Base-by-base conservation (phyloP, 2,888 invertebrate genomes). In the Rosalia funebris region DNA sequence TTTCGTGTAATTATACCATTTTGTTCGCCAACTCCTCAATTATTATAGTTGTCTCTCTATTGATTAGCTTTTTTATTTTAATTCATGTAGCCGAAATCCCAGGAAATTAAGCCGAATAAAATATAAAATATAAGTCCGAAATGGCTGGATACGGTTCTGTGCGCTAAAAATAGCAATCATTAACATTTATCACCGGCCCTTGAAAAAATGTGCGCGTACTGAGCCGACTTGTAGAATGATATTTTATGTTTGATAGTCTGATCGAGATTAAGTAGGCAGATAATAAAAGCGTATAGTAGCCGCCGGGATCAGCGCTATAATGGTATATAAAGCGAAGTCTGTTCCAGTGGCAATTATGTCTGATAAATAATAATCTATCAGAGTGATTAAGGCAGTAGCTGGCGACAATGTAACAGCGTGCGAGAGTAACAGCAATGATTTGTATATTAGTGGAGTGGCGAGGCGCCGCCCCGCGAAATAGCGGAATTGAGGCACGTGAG, bases 321-420 rank as follows among this genome's bases (percentile, higher is more conserved):
- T 19, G 17, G 44, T 25, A 44, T 25, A 53, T 53, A 39, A 53
- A 60, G 20, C 31, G 50, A 41, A 58, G 60, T 57, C 57, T 60
- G 66, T 67, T 68, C 57, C 65, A 61, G 48, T 61, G 64, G 65
- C 70, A 72, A 70, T 73, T 68, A 71, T 64, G 66, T 67, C 71
- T 72, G 71, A 77, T 77, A 75, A 77, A 76, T 77, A 75, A 76
- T 72, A 74, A 75, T 76, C 75, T 74, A 77, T 77, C 77, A 76
- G 69, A 74, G 74, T 71, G 74, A 77, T 77, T 78, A 75, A 72
- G 71, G 69, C 72, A 75, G 71, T 74, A 77, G 74, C 76, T 75
- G 75, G 76, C 77, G 77, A 77, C 71, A 73, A 68, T 70, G 60
- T 56, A 60, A 64, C 55, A 36, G 57, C 46, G 45, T 42, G 58